Evolutionary conservation across 2,797 vertebrate genomes (phyloP).

Genomic region (Remorina albescens): DNA sequence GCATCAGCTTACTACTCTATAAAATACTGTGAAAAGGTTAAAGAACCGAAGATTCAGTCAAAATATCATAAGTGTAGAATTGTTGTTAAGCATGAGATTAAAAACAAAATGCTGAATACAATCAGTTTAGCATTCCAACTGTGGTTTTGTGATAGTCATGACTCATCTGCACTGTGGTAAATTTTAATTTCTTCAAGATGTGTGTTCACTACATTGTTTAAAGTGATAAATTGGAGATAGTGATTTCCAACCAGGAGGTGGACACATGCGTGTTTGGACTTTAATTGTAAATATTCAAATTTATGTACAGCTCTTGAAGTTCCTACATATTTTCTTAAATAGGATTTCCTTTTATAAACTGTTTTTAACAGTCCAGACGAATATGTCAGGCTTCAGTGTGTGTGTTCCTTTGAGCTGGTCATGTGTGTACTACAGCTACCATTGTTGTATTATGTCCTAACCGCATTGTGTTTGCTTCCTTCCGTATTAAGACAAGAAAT

Average conservation of each 20-base stretch:
- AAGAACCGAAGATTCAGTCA: neutral
- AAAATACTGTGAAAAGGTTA: neutral
- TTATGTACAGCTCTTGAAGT: neutral
- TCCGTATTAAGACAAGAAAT: neutral
- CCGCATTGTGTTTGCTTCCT: neutral
- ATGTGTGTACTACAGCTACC: neutral
- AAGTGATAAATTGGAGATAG: neutral
- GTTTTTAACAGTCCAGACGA: neutral
- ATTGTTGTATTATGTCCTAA: neutral
- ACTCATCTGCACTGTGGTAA: neutral
- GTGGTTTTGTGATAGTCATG: neutral
- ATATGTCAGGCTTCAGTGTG: neutral
- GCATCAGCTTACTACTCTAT: neutral
- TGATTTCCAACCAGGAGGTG: neutral
- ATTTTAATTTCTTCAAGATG: neutral
- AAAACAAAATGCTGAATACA: neutral
- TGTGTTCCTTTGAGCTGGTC: neutral
- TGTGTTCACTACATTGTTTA: neutral
- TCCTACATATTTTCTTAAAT: too few species aligned
- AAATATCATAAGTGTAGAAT: neutral
- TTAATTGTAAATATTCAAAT: neutral
- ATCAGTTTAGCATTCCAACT: constrained; percentile 3
- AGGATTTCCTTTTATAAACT: neutral
- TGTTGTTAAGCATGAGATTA: neutral
- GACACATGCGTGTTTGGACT: too few species aligned